Percentiles rank a stretch among this genome's conserved stretches.
phyloP scores from a whole-genome alignment of 2,888 invertebrate genomes.

The Escarpia spicata region DNA sequence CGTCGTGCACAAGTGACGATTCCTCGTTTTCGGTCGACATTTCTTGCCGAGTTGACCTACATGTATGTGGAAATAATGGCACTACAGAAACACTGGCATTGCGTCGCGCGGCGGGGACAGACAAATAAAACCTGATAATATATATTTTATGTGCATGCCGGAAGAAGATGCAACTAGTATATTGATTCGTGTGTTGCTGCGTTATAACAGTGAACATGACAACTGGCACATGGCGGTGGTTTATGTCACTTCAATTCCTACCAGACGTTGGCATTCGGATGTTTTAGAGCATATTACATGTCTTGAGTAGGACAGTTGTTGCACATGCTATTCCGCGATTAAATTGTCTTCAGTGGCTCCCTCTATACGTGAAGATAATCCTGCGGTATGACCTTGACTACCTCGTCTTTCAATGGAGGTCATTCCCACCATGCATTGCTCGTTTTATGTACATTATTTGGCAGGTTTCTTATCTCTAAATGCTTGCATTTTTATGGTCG shows the following conservation, averaged over 20 bases:
- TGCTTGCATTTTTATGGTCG: neutral
- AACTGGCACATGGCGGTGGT: neutral
- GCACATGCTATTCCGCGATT: neutral
- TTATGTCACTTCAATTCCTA: neutral
- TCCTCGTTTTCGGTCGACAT: neutral
- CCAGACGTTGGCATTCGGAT: neutral
- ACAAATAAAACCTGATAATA: constrained; percentile 7
- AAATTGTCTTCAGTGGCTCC: neutral
- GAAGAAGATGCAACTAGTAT: constrained; percentile 3
- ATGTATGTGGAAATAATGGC: neutral
- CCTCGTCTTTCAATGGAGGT: neutral
- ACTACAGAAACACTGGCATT: neutral
- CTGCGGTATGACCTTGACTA: neutral
- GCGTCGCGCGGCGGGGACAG: neutral
- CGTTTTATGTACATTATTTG: neutral
- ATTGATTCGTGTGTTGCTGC: neutral
- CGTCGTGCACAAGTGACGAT: neutral
- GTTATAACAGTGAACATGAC: neutral
- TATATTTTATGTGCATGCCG: constrained; percentile 4
- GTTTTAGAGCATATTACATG: neutral
- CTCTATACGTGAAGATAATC: neutral
- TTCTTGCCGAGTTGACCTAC: neutral
- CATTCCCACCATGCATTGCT: neutral
- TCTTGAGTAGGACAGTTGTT: neutral
- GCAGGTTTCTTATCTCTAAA: neutral